These are phyloP conservation scores for Scelioninae gen. 2 DNA, from an alignment of 2,888 invertebrate genomes.

Conservation along the genomic window DNA sequence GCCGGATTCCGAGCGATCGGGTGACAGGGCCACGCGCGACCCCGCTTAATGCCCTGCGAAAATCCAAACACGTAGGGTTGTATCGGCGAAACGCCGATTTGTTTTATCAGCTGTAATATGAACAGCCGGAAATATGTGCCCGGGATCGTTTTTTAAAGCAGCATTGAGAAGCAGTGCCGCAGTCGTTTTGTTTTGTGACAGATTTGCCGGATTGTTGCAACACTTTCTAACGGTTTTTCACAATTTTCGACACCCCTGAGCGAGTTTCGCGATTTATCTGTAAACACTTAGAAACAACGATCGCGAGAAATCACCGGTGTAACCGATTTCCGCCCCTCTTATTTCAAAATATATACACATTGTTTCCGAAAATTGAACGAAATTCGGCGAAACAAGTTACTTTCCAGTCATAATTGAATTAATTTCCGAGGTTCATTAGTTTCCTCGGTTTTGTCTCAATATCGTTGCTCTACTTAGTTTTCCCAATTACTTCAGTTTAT, in stretches of 20 bases:
- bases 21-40: conserved; percentile 4
- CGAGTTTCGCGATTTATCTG: no score
- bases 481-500: conserved; percentile 39
- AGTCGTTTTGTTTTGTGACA: conserved; percentile 9
- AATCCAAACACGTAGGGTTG: conserved; percentile 29
- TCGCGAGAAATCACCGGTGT: no score
- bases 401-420: conserved; percentile 24
- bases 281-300: no score
- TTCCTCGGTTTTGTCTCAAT: conserved; percentile 45
- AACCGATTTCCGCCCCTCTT: no score
- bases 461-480: conserved; percentile 39
- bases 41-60: conserved; percentile 23
- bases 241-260: no score
- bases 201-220: background rate
- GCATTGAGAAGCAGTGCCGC: conserved; percentile 2
- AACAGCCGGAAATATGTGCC: conserved; percentile 17
- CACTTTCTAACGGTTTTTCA: background rate
- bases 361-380: no score
- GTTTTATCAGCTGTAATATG: conserved; percentile 34
- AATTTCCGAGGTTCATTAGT: conserved; percentile 34
- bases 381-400: conserved; percentile 14
- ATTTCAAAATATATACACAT: no score
- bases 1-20: conserved; percentile 15
- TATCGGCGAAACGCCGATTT: conserved; percentile 26
- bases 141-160: conserved; percentile 11